phyloP scores from a whole-genome alignment of 2,113 vertebrate species.

The Thunnus maccoyii region DNA sequence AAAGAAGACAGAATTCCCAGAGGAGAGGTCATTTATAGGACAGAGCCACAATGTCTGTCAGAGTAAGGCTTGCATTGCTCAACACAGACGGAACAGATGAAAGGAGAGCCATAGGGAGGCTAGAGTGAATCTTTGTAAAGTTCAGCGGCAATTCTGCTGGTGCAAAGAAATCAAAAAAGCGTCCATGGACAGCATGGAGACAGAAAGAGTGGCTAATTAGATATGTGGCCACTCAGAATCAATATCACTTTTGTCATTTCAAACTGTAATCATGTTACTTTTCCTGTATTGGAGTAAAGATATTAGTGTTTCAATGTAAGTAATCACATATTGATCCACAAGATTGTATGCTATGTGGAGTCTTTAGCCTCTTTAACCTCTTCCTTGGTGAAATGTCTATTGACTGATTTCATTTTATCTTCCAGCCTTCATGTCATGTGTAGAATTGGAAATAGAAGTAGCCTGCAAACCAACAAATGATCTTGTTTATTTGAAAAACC shows the following conservation, averaged over 20 bases:
- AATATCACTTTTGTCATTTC: background rate
- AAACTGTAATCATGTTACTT: background rate
- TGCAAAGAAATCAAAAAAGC: slow-evolving; percentile 7
- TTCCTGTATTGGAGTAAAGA: background rate
- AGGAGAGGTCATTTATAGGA: slow-evolving; percentile 68
- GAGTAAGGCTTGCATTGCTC: slow-evolving; percentile 45
- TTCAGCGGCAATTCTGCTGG: background rate
- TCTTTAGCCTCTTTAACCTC: background rate
- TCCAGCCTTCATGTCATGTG: background rate
- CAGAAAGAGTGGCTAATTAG: background rate
- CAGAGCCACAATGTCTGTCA: slow-evolving; percentile 45
- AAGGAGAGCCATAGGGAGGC: slow-evolving; percentile 28
- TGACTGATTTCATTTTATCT: slow-evolving; percentile 1
- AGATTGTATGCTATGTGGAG: background rate
- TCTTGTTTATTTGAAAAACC: no score
- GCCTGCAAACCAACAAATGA: background rate
- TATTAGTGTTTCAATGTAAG: slow-evolving; percentile 3
- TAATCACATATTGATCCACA: slow-evolving; percentile 35
- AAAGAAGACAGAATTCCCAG: slow-evolving; percentile 51
- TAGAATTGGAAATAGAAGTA: background rate
- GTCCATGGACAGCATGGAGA: slow-evolving; percentile 2
- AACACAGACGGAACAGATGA: slow-evolving; percentile 30
- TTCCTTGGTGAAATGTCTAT: slow-evolving; percentile 9
- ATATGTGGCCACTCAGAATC: background rate
- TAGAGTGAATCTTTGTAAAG: slow-evolving; percentile 27